Conservation (phyloP, 1,140 invertebrate species). For the Trichonephila clavipes region DNA sequence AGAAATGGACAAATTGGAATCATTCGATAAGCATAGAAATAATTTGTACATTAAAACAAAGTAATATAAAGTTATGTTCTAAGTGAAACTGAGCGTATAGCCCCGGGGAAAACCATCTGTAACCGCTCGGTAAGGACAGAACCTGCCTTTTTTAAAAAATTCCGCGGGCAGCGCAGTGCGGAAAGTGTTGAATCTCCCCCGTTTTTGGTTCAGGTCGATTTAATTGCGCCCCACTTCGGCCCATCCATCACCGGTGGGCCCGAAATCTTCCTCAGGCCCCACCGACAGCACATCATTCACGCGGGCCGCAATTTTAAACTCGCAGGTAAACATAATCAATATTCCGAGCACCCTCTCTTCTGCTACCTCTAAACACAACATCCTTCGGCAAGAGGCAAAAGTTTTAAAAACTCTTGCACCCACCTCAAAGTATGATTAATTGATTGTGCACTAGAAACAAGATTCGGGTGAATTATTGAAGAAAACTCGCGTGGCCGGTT, state of each 20-base stretch:
- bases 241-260: neutral
- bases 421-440: constrained; percentile 70
- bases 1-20: no score
- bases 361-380: neutral
- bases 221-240: neutral
- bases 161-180: no score
- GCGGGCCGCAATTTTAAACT: constrained; percentile 60
- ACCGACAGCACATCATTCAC: constrained; percentile 64
- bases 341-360: neutral
- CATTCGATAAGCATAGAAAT: no score
- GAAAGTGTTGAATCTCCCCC: neutral
- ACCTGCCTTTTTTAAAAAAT: neutral
- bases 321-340: constrained; percentile 69
- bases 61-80: no score
- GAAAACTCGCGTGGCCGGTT: constrained; percentile 17
- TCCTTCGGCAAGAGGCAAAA: neutral
- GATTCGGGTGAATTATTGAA: constrained; percentile 70
- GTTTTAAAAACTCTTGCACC: constrained; percentile 58
- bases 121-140: neutral
- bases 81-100: no score
- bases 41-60: no score
- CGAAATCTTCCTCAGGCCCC: neutral
- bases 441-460: constrained; percentile 55
- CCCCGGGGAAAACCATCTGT: no score
- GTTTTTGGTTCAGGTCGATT: neutral